Base-by-base conservation (phyloP, 2,888 invertebrate species). In the Tetragonisca angustula region DNA sequence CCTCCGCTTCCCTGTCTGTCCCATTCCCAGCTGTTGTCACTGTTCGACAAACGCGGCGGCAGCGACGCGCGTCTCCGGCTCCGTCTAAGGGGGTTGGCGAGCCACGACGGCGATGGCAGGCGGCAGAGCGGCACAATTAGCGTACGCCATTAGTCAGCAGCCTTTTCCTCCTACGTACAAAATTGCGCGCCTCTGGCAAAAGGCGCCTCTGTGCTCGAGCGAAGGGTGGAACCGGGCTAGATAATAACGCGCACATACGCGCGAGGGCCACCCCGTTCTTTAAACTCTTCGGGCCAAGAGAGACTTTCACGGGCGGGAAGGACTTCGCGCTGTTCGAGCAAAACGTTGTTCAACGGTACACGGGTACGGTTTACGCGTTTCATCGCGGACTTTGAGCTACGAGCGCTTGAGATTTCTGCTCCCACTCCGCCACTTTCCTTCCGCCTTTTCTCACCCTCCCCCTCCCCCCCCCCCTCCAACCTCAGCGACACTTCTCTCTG, bases 101-200 rank as follows among this genome's bases (percentile, higher is more conserved):
- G 54, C 79, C 78, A 74, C 74, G 78, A 85, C 76, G 3, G 27
- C 27, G 9, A 24, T 24, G 24, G 76, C 78, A 64, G 74, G 82
- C 17, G 83, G 87, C n/a, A n/a, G n/a, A n/a, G 81, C 87, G 87
- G 90, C 83, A 91, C 92, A 93, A 93, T 94, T 94, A 94, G 93
- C 91, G 91, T 91, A 88, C 91, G 88, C 93, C 93, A 94, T 94
- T 94, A 94, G 93, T 92, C 92, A 91, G 88, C 92, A 85, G 86
- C 88, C 91, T 90, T 90, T 88, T 90, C 88, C 88, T 84, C 80
- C 84, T 84, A 78, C 85, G 83, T 81, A 84, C 79, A 81, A 90
- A 90, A 90, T 90, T 83, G 87, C 89, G 78, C 81, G 85, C 83
- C 83, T 72, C 43, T 77, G 79, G 78, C 79, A 87, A 87, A 87